Percentiles rank a stretch among this genome's conserved stretches.
These are phyloP conservation scores for Halictus ligatus DNA, from an alignment of 2,888 invertebrate species.

Conservation along the genomic window DNA sequence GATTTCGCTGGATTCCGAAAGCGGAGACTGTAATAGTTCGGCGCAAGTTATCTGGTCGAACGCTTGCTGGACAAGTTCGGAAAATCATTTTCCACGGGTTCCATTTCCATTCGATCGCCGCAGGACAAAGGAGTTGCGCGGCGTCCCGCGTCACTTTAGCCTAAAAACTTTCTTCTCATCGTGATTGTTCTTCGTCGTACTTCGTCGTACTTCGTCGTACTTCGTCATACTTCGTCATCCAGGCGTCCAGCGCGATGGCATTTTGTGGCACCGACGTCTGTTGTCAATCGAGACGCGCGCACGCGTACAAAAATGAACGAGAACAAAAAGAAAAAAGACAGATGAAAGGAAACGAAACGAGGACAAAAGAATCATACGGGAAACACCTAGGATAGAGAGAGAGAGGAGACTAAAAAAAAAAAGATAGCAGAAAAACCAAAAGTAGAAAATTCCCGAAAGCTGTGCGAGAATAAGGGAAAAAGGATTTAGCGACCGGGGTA, in stretches of 20 bases:
- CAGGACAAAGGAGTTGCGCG: neutral
- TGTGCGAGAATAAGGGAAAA: neutral
- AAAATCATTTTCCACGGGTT: neutral
- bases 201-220: constrained; percentile 52
- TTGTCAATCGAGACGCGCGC: constrained; percentile 57
- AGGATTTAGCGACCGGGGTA: constrained; percentile 22
- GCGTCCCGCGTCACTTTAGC: constrained; percentile 9
- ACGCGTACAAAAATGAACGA: constrained; percentile 43
- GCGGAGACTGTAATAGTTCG: neutral
- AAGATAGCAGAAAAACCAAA: neutral
- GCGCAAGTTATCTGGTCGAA: neutral
- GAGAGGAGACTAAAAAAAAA: neutral
- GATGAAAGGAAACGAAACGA: neutral
- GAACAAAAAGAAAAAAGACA: neutral
- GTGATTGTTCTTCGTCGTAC: constrained; percentile 48
- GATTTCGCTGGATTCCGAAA: neutral
- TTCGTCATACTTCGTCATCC: constrained; percentile 45
- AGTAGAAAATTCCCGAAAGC: neutral
- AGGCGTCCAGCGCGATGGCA: constrained; percentile 55
- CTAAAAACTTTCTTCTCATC: constrained; percentile 31
- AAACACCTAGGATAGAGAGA: constrained; percentile 9
- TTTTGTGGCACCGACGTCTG: constrained; percentile 66
- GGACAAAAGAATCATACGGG: neutral
- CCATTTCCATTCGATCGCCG: neutral
- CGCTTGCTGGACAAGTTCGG: neutral